Base-by-base conservation (phyloP, 2,797 vertebrate genomes). In the Gambusia yucatana region DNA sequence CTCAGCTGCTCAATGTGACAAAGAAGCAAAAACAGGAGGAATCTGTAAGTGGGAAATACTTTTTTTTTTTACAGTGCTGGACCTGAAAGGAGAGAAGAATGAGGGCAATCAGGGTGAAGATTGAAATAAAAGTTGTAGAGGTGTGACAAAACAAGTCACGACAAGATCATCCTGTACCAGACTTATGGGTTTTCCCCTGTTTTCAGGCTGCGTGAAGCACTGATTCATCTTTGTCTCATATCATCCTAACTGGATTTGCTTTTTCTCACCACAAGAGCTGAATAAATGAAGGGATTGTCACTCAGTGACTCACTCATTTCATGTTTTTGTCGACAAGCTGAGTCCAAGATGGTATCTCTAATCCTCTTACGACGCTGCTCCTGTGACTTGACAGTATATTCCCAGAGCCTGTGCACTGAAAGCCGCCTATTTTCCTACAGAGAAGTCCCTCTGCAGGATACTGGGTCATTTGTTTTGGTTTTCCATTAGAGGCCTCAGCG, bases 61-160 rank as follows among this genome's bases (percentile, higher is more conserved):
- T 43, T 43, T 33, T 6, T 69, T 11, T 33, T 6, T 69, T 11
- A n/a, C 65, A 44, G 9, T 14, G 6, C 39, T 43, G 11, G 39
- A n/a, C 41, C 28, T 28, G 39, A 69, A 43, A 69, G 4, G 22
- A 43, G 30, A 82, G 44, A 77, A 30, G 16, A 65, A 44, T 43
- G 11, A 50, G 63, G 25, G 47, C 36, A 33, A 47, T 65, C 59
- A 65, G 81, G 59, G 59, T 44, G 77, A 77, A 86, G 70, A 16
- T 8, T 76, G 80, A 77, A 43, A 59, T 63, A 47, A 77, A 77
- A 77, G 79, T 57, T 73, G 72, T 86, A 94, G 93, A 93, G 89
- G 83, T 88, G 86, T 86, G 82, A 93, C 89, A 69, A 67, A 77
- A 91, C 93, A 79, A 67, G 57, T 87, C 77, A 93, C 91, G 94